Percentiles rank a stretch among this genome's conserved stretches.
Conservation (phyloP, 2,797 vertebrate species). For the Aplochiton taeniatus region DNA sequence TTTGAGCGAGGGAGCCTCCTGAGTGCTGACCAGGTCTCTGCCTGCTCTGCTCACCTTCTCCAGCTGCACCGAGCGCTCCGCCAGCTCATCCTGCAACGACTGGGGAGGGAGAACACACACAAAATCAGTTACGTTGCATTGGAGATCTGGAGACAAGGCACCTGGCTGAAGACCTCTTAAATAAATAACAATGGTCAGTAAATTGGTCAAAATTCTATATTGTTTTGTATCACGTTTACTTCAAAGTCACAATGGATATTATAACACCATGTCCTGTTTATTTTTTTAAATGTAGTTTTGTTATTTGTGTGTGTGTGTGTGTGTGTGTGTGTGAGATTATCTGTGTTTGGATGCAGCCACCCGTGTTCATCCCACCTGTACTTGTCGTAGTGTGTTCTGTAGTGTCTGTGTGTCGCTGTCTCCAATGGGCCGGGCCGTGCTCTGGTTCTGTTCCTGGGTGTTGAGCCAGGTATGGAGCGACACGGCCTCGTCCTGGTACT, state of each 20-base stretch:
- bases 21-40: constrained; percentile 80
- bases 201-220: too few relatives aligned
- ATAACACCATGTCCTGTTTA: not conserved
- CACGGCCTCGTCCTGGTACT: constrained; percentile 88
- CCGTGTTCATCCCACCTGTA: constrained; percentile 77
- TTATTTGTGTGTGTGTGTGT: not conserved
- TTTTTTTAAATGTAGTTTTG: not conserved
- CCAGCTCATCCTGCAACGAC: constrained; percentile 90
- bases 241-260: too few relatives aligned
- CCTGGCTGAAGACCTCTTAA: too few relatives aligned
- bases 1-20: constrained; percentile 84
- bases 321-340: not conserved
- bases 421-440: constrained; percentile 73
- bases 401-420: constrained; percentile 84
- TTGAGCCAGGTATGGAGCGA: constrained; percentile 86
- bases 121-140: not conserved
- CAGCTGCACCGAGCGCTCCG: constrained; percentile 88
- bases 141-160: too few relatives aligned
- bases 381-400: constrained; percentile 80
- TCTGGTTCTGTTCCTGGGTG: constrained; percentile 80
- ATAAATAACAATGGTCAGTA: too few relatives aligned
- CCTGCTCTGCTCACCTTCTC: constrained; percentile 90
- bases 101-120: constrained; percentile 43
- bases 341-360: not conserved
- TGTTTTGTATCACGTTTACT: too few relatives aligned